These are phyloP conservation scores for Drosophila atroscutellata DNA, from an alignment of 2,888 invertebrate genomes.

Conservation along the genomic window DNA sequence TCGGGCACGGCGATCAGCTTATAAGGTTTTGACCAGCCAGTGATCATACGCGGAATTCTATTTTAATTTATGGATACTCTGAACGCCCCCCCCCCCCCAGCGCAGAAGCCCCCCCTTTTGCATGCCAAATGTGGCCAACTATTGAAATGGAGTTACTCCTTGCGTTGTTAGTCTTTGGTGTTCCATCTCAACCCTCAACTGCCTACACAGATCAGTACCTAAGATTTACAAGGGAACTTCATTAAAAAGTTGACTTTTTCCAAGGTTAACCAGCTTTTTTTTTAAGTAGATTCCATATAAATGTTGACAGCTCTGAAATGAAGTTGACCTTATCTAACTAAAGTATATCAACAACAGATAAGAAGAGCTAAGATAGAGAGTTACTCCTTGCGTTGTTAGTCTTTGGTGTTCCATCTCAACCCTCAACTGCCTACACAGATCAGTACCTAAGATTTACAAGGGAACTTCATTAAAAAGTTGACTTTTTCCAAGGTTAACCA, in stretches of 20 bases:
- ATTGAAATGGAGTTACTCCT: slow-evolving; percentile 51
- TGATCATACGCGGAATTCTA: slow-evolving; percentile 70
- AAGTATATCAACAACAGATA: not conserved
- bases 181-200: not conserved
- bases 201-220: not conserved
- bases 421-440: not conserved
- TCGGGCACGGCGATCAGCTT: slow-evolving; percentile 52
- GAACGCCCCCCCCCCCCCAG: slow-evolving; percentile 31
- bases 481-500: not conserved
- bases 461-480: not conserved
- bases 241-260: not conserved
- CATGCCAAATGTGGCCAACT: slow-evolving; percentile 53
- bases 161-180: not conserved
- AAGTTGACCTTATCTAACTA: not conserved
- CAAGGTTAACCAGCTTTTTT: not conserved
- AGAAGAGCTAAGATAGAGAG: too few relatives aligned
- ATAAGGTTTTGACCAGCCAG: slow-evolving; percentile 61
- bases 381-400: not conserved
- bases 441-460: not conserved
- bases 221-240: not conserved
- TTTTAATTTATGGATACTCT: slow-evolving; percentile 66
- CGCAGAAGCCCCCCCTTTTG: slow-evolving; percentile 25
- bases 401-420: not conserved
- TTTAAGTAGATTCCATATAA: not conserved
- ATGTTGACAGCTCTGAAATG: not conserved